These are phyloP conservation scores for Staurois parvus DNA, from an alignment of 2,797 vertebrate species.

Conservation along the genomic window DNA sequence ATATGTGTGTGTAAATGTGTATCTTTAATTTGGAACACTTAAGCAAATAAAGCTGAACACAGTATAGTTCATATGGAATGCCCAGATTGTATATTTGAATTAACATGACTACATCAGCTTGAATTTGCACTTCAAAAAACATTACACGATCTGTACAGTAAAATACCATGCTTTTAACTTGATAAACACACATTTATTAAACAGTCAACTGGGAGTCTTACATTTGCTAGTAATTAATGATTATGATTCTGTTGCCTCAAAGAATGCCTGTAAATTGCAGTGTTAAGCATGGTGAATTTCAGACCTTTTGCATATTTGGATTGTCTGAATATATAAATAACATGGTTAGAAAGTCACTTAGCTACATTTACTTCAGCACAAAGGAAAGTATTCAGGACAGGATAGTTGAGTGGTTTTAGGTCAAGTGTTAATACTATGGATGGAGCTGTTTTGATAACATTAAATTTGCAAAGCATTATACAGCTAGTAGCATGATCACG, in stretches of 20 bases:
- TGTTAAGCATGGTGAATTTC: constrained; percentile 23
- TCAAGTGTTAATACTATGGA: constrained; percentile 58
- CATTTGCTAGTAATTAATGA: constrained; percentile 39
- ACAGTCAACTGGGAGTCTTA: constrained; percentile 22
- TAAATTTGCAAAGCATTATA: constrained; percentile 40
- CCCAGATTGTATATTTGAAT: background rate
- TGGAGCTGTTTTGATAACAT: constrained; percentile 53
- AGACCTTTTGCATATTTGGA: constrained; percentile 28
- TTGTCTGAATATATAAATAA: constrained; percentile 38
- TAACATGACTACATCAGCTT: background rate
- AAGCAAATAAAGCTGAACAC: too few relatives aligned
- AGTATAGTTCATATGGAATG: background rate
- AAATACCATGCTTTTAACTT: constrained; percentile 3
- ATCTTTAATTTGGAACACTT: too few relatives aligned
- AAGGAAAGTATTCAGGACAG: constrained; percentile 42
- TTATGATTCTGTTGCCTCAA: constrained; percentile 27
- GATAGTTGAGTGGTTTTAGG: constrained; percentile 42
- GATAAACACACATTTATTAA: constrained; percentile 27
- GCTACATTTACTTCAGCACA: constrained; percentile 13
- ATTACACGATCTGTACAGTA: constrained; percentile 25
- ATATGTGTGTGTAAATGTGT: too few relatives aligned
- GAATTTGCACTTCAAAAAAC: constrained; percentile 25
- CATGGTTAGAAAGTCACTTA: constrained; percentile 28
- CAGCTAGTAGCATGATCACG: constrained; percentile 27
- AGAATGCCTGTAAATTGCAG: constrained; percentile 19